These are phyloP conservation scores for Diplolepis rosae DNA, from an alignment of 2,888 invertebrate species.

Conservation along the genomic window DNA sequence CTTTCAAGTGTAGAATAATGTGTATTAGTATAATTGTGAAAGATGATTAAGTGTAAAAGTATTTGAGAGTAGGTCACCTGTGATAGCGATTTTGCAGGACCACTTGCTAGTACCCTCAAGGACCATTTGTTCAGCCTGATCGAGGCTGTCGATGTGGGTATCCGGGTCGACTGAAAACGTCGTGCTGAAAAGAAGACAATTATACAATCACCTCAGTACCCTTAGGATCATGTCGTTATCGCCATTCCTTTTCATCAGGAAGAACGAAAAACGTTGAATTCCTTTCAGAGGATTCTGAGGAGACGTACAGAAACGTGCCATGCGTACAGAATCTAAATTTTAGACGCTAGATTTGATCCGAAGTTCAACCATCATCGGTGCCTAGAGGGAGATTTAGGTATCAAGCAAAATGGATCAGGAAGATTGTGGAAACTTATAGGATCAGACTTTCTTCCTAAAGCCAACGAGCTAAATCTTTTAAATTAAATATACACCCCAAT, in stretches of 20 bases:
- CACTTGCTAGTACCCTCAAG: slow-evolving; percentile 99
- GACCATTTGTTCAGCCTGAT: slow-evolving; percentile 97
- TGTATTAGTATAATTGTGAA: slow-evolving; percentile 40
- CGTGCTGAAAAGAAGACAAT: slow-evolving; percentile 82
- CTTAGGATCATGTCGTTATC: slow-evolving; percentile 21
- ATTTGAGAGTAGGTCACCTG: slow-evolving; percentile 80
- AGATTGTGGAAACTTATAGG: neutral
- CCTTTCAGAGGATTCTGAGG: slow-evolving; percentile 24
- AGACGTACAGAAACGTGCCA: slow-evolving; percentile 26
- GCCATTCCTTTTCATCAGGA: neutral
- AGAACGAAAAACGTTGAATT: neutral
- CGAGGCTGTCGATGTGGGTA: slow-evolving; percentile 97
- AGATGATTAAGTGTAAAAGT: slow-evolving; percentile 43
- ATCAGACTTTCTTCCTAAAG: neutral
- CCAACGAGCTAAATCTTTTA: neutral
- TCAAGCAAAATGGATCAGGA: neutral
- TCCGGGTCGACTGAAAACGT: slow-evolving; percentile 98
- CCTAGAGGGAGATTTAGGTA: neutral
- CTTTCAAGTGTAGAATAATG: slow-evolving; percentile 6
- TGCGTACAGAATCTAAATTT: slow-evolving; percentile 18
- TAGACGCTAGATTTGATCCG: neutral
- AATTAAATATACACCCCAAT: too few species aligned
- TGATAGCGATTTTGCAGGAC: slow-evolving; percentile 99
- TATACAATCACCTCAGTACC: slow-evolving; percentile 66
- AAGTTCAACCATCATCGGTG: neutral